phyloP scores from a whole-genome alignment of 2,113 vertebrate genomes.

The Sinosuthora webbiana region DNA sequence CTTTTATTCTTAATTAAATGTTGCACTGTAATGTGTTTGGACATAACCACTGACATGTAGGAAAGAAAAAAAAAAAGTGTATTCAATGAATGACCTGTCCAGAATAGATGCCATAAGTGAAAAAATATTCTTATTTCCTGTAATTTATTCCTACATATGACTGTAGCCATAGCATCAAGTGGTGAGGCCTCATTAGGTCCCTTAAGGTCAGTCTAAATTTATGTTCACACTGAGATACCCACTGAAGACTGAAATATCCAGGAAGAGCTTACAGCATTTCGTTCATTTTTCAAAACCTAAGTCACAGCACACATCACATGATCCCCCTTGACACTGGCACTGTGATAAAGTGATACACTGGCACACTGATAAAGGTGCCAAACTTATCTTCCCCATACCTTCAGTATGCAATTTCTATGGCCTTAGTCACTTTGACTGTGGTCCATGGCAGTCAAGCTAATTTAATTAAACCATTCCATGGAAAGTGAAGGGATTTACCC shows the following conservation, averaged over 20 bases:
- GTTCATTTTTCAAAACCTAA: background rate
- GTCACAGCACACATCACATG: background rate
- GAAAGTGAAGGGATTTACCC: background rate
- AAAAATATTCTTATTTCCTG: conserved; percentile 40
- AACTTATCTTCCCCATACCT: background rate
- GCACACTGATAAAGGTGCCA: background rate
- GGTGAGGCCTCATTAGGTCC: background rate
- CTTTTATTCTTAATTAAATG: conserved; percentile 27
- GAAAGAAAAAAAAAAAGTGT: background rate
- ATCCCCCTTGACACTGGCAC: background rate
- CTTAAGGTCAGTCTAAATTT: background rate
- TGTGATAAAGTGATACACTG: too few relatives aligned
- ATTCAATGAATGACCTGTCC: background rate
- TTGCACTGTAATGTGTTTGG: background rate
- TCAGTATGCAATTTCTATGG: background rate
- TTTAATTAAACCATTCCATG: background rate
- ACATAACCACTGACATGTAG: background rate
- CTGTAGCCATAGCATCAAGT: background rate
- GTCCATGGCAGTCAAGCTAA: background rate
- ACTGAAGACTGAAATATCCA: background rate
- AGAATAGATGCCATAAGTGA: background rate
- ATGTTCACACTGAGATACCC: background rate
- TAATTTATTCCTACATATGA: background rate
- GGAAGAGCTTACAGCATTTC: background rate
- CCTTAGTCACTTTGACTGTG: background rate